Conservation (phyloP, 2,113 vertebrate species). For the Dromaius novaehollandiae region DNA sequence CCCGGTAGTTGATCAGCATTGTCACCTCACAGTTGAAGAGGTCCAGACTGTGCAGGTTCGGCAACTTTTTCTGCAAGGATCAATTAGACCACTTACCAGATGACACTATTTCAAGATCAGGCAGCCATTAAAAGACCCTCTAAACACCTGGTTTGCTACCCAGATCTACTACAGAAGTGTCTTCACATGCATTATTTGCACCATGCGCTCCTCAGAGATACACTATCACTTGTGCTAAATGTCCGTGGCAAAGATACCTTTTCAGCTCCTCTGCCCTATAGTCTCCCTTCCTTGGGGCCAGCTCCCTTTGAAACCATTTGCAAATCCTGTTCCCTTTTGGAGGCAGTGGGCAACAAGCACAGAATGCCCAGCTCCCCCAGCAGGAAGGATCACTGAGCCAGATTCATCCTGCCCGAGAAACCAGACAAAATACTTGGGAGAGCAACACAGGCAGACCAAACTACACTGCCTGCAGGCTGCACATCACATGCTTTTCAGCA, state of each 20-base stretch:
- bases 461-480: neutral
- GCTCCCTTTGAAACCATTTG: neutral
- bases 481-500: neutral
- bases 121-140: neutral
- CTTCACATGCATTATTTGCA: neutral
- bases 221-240: neutral
- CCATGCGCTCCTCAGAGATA: neutral
- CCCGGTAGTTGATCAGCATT: constrained; percentile 80
- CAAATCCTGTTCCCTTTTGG: neutral
- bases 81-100: neutral
- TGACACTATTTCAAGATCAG: neutral
- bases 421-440: neutral
- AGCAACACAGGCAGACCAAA: neutral
- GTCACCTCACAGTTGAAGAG: constrained; percentile 86
- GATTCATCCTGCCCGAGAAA: neutral
- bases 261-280: neutral
- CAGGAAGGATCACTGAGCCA: neutral
- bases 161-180: neutral
- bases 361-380: neutral
- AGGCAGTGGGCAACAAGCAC: neutral
- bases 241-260: neutral
- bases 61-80: constrained; percentile 78
- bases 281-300: neutral
- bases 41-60: constrained; percentile 80
- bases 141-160: neutral